Evolutionary conservation across 2,113 vertebrate species (phyloP), one percentile per base, ranked within the genome.

Genomic region (Myxocyprinus asiaticus): DNA sequence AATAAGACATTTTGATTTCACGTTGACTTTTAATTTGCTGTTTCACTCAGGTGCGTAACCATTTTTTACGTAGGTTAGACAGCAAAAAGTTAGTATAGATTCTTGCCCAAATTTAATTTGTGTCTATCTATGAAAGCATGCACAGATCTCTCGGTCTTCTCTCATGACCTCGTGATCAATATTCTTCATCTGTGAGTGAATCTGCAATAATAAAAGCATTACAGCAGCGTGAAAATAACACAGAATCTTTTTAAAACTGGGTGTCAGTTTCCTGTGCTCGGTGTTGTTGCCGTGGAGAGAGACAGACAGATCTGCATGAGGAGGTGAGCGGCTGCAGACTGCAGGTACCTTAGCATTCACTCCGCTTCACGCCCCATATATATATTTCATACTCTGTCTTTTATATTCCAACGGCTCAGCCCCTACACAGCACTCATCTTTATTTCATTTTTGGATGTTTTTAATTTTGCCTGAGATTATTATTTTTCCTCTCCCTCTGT

Each of bases 121-220:
- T 33, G 22, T 33, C 44, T 55, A 71, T 45, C 58, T 44, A 71
- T 71, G 51, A 71, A 58, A 58, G 53, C 68, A 58, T 56, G 53
- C 56, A 45, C 7, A 17, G 17, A 12, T 43, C 64, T 58, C 59
- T 77, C 33, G 42, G 47, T 69, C 61, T 69, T 74, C 11, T 81
- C 63, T 50, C 50, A 14, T 44, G 9, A 56, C 44, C 86, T 87
- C 79, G 80, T 88, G 91, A 93, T 93, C 92, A 87, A 93, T 92
- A 93, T 82, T 84, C 89, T 89, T 90, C 89, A 88, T 84, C 64
- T 76, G 87, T 84, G 86, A 88, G 86, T 88, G 88, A 90, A 92
- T 92, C 87, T 92, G 90, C 90, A 92, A 93, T 92, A 91, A 92
- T 88, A 93, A 93, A 92, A 87, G 90, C 88, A 92, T 93, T 91